Evolutionary conservation across 2,797 vertebrate species (phyloP).

Genomic region (Mus minutoides): DNA sequence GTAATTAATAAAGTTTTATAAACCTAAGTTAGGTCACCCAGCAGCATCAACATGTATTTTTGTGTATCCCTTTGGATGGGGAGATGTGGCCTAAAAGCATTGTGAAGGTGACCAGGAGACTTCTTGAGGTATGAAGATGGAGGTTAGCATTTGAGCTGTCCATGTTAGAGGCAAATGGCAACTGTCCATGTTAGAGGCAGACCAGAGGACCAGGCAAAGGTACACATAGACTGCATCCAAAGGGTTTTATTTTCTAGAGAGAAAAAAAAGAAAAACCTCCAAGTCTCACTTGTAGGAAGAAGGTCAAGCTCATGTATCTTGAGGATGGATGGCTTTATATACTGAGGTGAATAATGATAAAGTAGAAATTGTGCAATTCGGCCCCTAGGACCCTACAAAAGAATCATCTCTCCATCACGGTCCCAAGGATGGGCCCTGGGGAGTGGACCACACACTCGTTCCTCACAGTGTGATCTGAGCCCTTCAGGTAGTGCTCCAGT

Average conservation of each 20-base stretch:
- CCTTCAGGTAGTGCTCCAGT: neutral
- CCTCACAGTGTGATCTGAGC: neutral
- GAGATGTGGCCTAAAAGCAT: neutral
- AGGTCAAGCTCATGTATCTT: neutral
- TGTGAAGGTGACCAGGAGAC: neutral
- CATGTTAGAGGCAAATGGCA: neutral
- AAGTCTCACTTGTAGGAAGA: neutral
- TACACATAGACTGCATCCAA: neutral
- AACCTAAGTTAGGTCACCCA: neutral
- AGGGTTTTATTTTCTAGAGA: neutral
- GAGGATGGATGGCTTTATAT: neutral
- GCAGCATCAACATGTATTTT: neutral
- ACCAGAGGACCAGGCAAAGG: neutral
- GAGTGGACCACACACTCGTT: neutral
- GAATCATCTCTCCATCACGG: neutral
- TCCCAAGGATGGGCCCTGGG: neutral
- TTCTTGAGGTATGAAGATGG: neutral
- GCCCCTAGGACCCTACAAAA: neutral
- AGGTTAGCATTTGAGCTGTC: neutral
- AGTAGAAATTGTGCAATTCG: neutral
- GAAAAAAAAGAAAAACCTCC: neutral
- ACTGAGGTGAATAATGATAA: neutral
- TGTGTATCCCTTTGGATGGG: neutral
- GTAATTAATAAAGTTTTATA: constrained; percentile 34
- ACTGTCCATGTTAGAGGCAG: neutral